These are phyloP conservation scores for Heterotilapia buettikoferi DNA, from an alignment of 2,113 vertebrate genomes.

Conservation along the genomic window DNA sequence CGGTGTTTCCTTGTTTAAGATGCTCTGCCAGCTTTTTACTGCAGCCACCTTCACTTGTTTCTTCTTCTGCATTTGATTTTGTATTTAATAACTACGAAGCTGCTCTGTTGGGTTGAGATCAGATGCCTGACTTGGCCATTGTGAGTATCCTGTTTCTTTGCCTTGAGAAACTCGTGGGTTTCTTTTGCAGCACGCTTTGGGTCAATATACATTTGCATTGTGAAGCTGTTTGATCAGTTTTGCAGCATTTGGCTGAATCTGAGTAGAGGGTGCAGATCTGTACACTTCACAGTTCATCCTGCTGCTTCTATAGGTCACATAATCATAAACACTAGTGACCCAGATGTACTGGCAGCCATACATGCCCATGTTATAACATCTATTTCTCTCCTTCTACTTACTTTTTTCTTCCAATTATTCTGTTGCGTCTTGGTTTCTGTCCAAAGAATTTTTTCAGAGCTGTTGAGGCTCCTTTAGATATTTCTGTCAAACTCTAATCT, in stretches of 20 bases:
- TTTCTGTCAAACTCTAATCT: neutral
- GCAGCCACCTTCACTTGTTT: neutral
- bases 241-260: neutral
- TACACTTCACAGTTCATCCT: neutral
- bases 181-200: neutral
- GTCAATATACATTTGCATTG: neutral
- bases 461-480: neutral
- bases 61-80: neutral
- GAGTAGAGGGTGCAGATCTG: neutral
- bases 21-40: neutral
- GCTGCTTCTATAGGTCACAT: neutral
- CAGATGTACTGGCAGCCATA: neutral
- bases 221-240: neutral
- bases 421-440: neutral
- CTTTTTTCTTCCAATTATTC: neutral
- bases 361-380: neutral
- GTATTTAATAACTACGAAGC: neutral
- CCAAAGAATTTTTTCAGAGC: neutral
- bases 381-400: neutral
- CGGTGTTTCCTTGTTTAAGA: neutral
- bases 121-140: neutral
- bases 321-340: neutral
- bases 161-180: neutral
- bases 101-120: neutral
- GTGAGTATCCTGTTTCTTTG: neutral